A percentile compares a stretch with the other conserved stretches of the same genome.
Evolutionary conservation across 2,113 vertebrate genomes (phyloP).

Genomic region (Etheostoma cragini): DNA sequence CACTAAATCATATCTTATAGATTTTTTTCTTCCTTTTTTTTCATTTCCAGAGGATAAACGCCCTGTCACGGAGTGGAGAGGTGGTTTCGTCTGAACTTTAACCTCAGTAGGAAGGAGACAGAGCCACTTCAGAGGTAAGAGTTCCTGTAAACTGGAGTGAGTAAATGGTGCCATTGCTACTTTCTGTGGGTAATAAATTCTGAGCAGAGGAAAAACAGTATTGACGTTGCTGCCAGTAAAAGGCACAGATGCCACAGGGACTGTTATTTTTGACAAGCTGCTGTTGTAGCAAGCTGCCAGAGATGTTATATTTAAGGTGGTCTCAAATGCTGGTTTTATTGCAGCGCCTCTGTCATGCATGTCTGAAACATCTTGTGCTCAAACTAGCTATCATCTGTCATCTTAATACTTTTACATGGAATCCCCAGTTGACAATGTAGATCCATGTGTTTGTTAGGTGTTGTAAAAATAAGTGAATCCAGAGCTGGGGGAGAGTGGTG

Average conservation of each 20-base stretch:
- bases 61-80: constrained; percentile 28
- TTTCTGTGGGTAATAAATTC: constrained; percentile 33
- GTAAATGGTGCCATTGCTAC: constrained; percentile 11
- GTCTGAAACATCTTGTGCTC: constrained; percentile 13
- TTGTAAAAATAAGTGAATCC: constrained; percentile 4
- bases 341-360: constrained; percentile 14
- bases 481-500: neutral
- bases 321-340: constrained; percentile 12
- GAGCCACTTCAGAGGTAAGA: constrained; percentile 76
- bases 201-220: neutral
- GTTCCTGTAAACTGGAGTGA: constrained; percentile 53
- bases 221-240: constrained; percentile 36
- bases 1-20: constrained; percentile 18
- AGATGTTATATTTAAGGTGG: constrained; percentile 36
- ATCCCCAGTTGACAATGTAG: constrained; percentile 8
- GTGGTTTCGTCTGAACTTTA: constrained; percentile 65
- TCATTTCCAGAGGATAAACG: constrained; percentile 48
- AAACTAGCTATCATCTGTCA: constrained; percentile 23
- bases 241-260: neutral
- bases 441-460: constrained; percentile 35
- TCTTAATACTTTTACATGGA: neutral
- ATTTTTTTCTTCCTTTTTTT: constrained; percentile 7
- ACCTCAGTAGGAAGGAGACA: constrained; percentile 58
- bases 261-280: constrained; percentile 22
- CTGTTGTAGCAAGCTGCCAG: neutral